Evolutionary conservation across 2,888 invertebrate genomes (phyloP).

Genomic region (Hylaea fasciaria): DNA sequence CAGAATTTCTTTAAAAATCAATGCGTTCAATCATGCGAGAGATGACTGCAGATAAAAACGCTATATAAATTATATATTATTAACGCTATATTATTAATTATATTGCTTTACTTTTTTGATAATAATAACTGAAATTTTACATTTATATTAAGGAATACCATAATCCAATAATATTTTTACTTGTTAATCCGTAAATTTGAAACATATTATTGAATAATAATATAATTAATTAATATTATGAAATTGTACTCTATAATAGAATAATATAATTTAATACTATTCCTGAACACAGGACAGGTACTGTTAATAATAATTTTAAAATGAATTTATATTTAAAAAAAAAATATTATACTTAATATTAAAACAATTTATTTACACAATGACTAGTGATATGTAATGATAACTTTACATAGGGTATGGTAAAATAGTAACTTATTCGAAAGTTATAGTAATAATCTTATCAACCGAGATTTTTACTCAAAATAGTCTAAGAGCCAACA

Average conservation of each 20-base stretch:
- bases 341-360: conserved; percentile 38
- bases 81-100: no score
- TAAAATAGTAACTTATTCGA: conserved; percentile 58
- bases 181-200: neutral
- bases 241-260: neutral
- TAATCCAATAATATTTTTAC: neutral
- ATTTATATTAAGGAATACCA: neutral
- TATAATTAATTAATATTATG: neutral
- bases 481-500: conserved; percentile 16
- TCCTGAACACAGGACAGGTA: conserved; percentile 84
- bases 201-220: neutral
- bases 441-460: conserved; percentile 35
- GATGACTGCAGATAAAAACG: no score
- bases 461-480: conserved; percentile 46
- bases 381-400: conserved; percentile 84
- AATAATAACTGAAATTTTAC: neutral
- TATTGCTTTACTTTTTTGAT: conserved; percentile 11
- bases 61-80: no score
- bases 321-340: conserved; percentile 56
- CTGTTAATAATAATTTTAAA: conserved; percentile 66
- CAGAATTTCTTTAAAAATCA: no score
- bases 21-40: no score
- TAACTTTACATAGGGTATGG: conserved; percentile 77
- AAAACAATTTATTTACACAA: conserved; percentile 61
- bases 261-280: conserved; percentile 61